phyloP scores from a whole-genome alignment of 2,797 vertebrate species.

The Hydrophis major region DNA sequence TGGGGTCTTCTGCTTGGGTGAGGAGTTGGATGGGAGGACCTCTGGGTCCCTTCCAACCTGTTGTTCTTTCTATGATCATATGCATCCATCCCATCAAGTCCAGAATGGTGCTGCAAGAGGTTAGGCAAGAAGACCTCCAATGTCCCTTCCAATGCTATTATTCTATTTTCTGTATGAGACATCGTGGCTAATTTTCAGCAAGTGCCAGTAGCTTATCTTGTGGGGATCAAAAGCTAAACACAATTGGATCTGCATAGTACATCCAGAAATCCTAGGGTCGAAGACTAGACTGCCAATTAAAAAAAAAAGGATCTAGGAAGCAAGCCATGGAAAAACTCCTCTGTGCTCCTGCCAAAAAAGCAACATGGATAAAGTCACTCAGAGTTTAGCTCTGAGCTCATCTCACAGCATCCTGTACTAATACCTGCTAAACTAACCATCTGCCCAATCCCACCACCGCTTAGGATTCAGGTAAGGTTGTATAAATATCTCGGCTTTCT shows the following conservation, averaged over 20 bases:
- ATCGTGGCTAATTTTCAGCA: background rate
- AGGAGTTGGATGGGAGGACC: background rate
- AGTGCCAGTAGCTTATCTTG: background rate
- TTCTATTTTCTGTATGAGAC: background rate
- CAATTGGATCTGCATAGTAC: background rate
- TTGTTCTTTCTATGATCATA: background rate
- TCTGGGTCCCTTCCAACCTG: background rate
- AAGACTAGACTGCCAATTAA: background rate
- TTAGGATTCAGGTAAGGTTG: background rate
- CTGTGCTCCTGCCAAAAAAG: background rate
- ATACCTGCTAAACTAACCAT: background rate
- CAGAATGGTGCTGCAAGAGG: background rate
- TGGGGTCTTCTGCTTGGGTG: background rate
- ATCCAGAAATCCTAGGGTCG: background rate
- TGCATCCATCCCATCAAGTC: background rate
- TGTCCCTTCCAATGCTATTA: background rate
- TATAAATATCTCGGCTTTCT: background rate
- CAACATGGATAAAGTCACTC: background rate
- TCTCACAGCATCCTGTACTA: background rate
- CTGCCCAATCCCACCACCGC: background rate
- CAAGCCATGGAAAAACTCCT: background rate
- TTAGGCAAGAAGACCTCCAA: background rate
- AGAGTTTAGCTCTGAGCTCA: background rate
- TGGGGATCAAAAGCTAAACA: background rate
- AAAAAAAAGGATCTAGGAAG: background rate